Conservation (phyloP, 2,797 vertebrate species). For the Hoplostethus atlanticus region DNA sequence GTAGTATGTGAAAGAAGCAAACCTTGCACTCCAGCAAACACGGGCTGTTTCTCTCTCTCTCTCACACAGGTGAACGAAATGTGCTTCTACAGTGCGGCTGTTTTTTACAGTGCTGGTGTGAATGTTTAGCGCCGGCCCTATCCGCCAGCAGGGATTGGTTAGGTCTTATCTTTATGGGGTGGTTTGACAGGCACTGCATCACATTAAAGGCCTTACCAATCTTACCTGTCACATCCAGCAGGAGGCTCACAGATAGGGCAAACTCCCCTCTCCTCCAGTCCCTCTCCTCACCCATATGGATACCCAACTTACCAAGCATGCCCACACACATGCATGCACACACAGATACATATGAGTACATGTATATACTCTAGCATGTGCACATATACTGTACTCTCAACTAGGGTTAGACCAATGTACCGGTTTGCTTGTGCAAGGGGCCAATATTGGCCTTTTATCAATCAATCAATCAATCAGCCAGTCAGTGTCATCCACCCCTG, state of each 20-base stretch:
- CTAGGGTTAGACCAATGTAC: too few relatives aligned
- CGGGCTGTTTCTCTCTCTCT: slow-evolving; percentile 10
- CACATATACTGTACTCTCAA: too few relatives aligned
- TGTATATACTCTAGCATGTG: too few relatives aligned
- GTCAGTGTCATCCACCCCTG: too few relatives aligned
- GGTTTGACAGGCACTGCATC: slow-evolving; percentile 82
- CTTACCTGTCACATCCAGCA: slow-evolving; percentile 80
- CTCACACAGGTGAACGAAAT: slow-evolving; percentile 22
- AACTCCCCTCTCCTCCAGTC: neutral
- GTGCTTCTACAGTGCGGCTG: slow-evolving; percentile 32
- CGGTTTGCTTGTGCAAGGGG: too few relatives aligned
- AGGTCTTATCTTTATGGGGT: slow-evolving; percentile 78
- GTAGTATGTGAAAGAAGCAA: neutral
- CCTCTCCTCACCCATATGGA: slow-evolving; percentile 32
- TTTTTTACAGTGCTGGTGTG: slow-evolving; percentile 14
- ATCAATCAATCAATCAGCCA: too few relatives aligned
- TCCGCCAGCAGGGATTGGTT: slow-evolving; percentile 56
- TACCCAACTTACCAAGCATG: slow-evolving; percentile 51
- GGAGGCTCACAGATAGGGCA: slow-evolving; percentile 64
- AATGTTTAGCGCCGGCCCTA: slow-evolving; percentile 22
- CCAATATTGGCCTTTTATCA: too few relatives aligned
- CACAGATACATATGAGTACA: neutral
- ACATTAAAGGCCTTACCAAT: slow-evolving; percentile 86
- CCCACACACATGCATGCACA: neutral
- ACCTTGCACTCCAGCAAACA: neutral